Conservation (phyloP, 2,888 invertebrate species). For the Notocelia uddmanniana region DNA sequence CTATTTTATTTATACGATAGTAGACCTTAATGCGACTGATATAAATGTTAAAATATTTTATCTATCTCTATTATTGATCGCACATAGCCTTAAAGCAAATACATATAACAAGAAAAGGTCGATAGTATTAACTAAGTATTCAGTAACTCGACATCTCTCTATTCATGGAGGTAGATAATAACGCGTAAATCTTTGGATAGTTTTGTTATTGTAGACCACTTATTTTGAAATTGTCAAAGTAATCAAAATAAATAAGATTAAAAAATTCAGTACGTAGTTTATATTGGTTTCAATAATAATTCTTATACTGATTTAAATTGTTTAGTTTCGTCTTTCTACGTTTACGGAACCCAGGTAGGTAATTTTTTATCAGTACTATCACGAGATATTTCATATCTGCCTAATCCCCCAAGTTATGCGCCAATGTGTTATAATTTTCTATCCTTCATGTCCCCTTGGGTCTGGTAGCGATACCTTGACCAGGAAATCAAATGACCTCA, state of each 20-base stretch:
- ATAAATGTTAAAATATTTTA: neutral
- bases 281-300: neutral
- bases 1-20: neutral
- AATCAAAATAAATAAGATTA: neutral
- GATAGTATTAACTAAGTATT: slow-evolving; percentile 54
- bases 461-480: neutral
- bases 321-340: neutral
- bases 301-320: too few species aligned
- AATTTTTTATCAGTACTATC: neutral
- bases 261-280: slow-evolving; percentile 23
- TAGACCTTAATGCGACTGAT: slow-evolving; percentile 5
- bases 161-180: slow-evolving; percentile 47
- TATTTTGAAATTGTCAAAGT: neutral
- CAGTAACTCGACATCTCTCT: slow-evolving; percentile 53
- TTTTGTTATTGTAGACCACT: slow-evolving; percentile 54
- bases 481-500: slow-evolving; percentile 23
- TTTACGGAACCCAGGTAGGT: neutral
- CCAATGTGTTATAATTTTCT: neutral
- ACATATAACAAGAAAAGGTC: slow-evolving; percentile 54
- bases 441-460: neutral
- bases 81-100: slow-evolving; percentile 54
- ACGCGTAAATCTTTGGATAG: slow-evolving; percentile 55
- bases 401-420: too few species aligned
- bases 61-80: slow-evolving; percentile 33
- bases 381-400: neutral